These are phyloP conservation scores for Euleptes europaea DNA, from an alignment of 2,113 vertebrate species.

Conservation along the genomic window DNA sequence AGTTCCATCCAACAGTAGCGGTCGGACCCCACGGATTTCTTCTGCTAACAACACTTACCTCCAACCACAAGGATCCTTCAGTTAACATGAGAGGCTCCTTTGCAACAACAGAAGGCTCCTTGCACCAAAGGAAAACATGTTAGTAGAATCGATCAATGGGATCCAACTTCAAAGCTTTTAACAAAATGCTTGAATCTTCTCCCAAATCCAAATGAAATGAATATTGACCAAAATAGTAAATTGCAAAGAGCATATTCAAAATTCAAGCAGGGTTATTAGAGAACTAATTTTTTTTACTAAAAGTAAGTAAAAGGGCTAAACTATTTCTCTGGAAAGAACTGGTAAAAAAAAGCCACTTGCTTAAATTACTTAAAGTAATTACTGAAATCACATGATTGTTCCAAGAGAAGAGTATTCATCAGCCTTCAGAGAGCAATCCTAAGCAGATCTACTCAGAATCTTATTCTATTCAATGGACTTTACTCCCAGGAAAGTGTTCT, in stretches of 20 bases:
- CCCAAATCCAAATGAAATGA: neutral
- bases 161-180: neutral
- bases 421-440: too few relatives aligned
- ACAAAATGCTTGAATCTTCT: neutral
- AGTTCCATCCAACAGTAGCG: rapidly evolving
- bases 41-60: too few relatives aligned
- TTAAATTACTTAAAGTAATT: neutral
- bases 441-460: too few relatives aligned
- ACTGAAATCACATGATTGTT: neutral
- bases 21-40: too few relatives aligned
- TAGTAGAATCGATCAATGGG: too few relatives aligned
- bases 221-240: neutral
- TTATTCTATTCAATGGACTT: too few relatives aligned
- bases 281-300: neutral
- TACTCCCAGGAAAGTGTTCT: too few relatives aligned
- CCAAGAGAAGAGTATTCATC: neutral
- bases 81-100: too few relatives aligned
- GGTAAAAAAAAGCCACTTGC: neutral
- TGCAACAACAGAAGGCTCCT: too few relatives aligned
- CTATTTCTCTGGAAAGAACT: neutral
- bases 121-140: too few relatives aligned
- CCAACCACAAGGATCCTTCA: too few relatives aligned
- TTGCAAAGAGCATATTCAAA: neutral
- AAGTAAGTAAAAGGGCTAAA: neutral
- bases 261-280: neutral